Evolutionary conservation across 2,113 vertebrate species (phyloP).

Genomic region (Antennarius striatus): DNA sequence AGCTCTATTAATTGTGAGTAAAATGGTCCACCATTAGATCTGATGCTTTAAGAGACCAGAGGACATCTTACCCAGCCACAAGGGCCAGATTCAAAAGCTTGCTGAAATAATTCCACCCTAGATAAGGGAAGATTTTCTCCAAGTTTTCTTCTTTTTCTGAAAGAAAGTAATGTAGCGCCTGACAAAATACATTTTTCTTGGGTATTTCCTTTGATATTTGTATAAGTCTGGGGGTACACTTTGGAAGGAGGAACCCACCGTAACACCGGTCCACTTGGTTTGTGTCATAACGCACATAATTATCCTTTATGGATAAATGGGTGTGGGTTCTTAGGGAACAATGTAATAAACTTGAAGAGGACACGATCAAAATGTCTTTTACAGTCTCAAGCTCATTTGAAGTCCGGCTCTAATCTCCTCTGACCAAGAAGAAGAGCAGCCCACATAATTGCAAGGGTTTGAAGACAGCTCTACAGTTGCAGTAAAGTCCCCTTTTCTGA

Average conservation of each 20-base stretch:
- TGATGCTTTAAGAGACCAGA: constrained; percentile 71
- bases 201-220: not conserved
- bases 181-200: not conserved
- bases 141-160: not conserved
- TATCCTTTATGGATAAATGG: too few species aligned
- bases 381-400: constrained; percentile 69
- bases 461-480: constrained; percentile 74
- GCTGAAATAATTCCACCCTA: constrained; percentile 44
- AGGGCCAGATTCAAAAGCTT: constrained; percentile 48
- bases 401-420: constrained; percentile 89
- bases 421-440: constrained; percentile 78
- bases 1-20: constrained; percentile 77
- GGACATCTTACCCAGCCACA: constrained; percentile 52
- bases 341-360: constrained; percentile 23
- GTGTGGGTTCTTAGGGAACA: not conserved
- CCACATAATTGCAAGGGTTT: constrained; percentile 82
- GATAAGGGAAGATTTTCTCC: constrained; percentile 24
- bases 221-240: not conserved
- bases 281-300: too few species aligned
- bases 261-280: too few species aligned
- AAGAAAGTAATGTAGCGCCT: not conserved
- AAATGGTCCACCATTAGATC: constrained; percentile 75
- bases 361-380: constrained; percentile 26
- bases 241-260: not conserved
- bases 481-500: constrained; percentile 84